Base-by-base conservation (phyloP, 2,797 vertebrate species). In the Eurystomus glaucurus region DNA sequence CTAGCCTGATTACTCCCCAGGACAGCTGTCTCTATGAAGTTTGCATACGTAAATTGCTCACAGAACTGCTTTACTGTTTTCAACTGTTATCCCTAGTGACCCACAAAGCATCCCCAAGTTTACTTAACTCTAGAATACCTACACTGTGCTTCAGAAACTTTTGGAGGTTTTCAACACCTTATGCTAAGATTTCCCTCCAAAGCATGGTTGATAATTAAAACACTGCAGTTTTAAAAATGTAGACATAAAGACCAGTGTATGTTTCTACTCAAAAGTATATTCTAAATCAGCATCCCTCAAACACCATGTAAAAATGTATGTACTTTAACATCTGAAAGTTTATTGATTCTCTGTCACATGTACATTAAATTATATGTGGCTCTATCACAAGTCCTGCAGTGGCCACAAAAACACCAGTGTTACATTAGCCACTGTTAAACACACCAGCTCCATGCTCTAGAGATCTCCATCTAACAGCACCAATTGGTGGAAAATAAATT, bases 171-270 rank as follows among this genome's bases (percentile, higher is more conserved):
- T 75, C 31, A 84, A 90, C 33, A 90, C 14, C 68, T 75, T 48
- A 35, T 61, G 46, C 58, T 81, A 94, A 74, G 39, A 62, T 55
- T 94, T 95, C 21, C 75, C 75, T 90, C 65, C 57, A 79, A 91
- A 85, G 64, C 45, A 51, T 2, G 5, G 18, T 22, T 52, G 35
- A 31, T 41, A 92, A 74, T 29, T 65, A 58, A 78, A 85, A 43
- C 46, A 68, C 23, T 33, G n/a, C 31, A 69, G 64, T 37, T 95
- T 89, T 57, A 29, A 62, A 68, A 93, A 82, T 17, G 19, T 2
- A 68, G 48, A 66, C 33, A 64, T 69, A 52, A 71, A 83, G 45
- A 86, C 55, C 14, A 83, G 28, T 52, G 29, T 26, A 35, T 48
- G 20, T 69, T 78, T 80, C 48, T 71, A 39, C 11, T 77, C 39